Evolutionary conservation across 1,140 invertebrate genomes (phyloP).

Genomic region (Drosophila pallidifrons): DNA sequence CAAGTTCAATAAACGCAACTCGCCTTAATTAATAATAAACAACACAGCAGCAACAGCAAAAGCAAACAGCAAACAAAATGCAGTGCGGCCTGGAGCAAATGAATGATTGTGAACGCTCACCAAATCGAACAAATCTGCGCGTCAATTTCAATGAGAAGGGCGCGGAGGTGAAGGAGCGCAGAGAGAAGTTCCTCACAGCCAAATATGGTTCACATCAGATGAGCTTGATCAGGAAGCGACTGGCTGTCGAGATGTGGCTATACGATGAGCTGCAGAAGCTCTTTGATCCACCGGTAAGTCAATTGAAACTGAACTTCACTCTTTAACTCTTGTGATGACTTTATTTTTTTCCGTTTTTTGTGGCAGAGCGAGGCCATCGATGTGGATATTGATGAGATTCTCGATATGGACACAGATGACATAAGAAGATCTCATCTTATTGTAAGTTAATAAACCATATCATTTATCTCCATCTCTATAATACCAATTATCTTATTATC

Average conservation of each 20-base stretch:
- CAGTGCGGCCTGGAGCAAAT: slow-evolving; percentile 84
- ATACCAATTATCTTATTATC: neutral
- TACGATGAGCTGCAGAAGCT: slow-evolving; percentile 97
- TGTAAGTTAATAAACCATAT: slow-evolving; percentile 86
- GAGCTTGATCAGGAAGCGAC: slow-evolving; percentile 96
- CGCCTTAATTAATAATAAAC: slow-evolving; percentile 37
- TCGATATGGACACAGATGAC: slow-evolving; percentile 96
- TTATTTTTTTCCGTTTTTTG: neutral
- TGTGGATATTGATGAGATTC: slow-evolving; percentile 96
- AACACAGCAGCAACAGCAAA: neutral
- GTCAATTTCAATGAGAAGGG: slow-evolving; percentile 95
- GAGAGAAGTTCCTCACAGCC: slow-evolving; percentile 97
- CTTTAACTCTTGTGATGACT: neutral
- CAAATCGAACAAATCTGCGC: slow-evolving; percentile 91
- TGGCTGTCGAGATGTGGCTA: slow-evolving; percentile 98
- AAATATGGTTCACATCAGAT: slow-evolving; percentile 99
- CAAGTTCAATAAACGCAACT: slow-evolving; percentile 62
- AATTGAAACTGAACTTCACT: neutral
- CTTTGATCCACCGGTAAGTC: slow-evolving; percentile 92
- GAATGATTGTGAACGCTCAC: slow-evolving; percentile 88
- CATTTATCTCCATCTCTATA: neutral
- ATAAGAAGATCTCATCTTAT: slow-evolving; percentile 92
- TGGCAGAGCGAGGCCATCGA: slow-evolving; percentile 90
- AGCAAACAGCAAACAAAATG: slow-evolving; percentile 65
- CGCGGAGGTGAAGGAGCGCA: slow-evolving; percentile 92